phyloP scores from a whole-genome alignment of 2,113 vertebrate genomes.

The Nanorana parkeri region DNA sequence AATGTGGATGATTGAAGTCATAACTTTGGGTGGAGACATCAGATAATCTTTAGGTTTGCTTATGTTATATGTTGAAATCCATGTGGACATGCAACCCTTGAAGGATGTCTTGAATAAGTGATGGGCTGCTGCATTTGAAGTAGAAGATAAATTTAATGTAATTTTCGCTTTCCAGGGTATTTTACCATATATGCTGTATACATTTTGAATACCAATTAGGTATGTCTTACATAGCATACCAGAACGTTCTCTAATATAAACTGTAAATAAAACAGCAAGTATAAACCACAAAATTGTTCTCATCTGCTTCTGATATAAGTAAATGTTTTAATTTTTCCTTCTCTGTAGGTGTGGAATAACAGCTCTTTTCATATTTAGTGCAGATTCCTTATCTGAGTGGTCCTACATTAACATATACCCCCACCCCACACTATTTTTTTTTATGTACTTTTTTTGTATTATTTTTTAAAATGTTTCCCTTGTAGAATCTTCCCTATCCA shows the following conservation, averaged over 20 bases:
- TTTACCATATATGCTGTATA: conserved; percentile 20
- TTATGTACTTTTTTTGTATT: no score
- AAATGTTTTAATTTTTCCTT: no score
- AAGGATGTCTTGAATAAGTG: conserved; percentile 34
- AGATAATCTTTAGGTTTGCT: conserved; percentile 2
- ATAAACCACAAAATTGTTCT: no score
- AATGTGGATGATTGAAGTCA: neutral
- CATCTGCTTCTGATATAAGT: no score
- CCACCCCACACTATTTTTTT: no score
- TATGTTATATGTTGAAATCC: conserved; percentile 29
- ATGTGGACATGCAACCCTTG: conserved; percentile 2
- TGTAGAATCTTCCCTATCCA: no score
- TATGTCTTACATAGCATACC: neutral
- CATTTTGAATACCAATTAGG: neutral
- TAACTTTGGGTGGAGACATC: neutral
- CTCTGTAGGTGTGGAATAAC: no score
- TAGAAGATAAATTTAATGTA: conserved; percentile 22
- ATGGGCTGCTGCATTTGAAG: conserved; percentile 24
- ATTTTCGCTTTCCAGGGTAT: neutral
- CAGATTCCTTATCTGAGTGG: no score
- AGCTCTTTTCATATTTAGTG: no score
- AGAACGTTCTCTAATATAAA: neutral
- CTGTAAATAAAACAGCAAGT: no score
- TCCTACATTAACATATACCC: no score
- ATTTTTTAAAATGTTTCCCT: no score